phyloP scores from a whole-genome alignment of 2,113 vertebrate genomes.

The Seriola dumerili region DNA sequence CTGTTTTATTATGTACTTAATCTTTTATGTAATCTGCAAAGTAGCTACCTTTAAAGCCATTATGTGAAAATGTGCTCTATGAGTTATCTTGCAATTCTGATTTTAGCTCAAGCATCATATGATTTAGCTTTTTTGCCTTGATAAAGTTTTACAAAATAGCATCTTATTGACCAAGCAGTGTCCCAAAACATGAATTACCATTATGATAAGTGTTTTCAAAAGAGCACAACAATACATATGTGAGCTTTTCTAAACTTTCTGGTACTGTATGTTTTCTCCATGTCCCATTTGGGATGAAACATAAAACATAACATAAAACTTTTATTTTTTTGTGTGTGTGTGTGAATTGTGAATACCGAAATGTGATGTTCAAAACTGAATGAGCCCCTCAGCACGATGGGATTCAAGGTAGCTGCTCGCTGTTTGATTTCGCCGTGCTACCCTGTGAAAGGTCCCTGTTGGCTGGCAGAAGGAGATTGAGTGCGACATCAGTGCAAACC shows the following conservation, averaged over 20 bases:
- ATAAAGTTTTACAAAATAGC: neutral
- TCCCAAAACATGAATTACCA: neutral
- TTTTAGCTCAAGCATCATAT: neutral
- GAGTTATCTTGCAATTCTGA: neutral
- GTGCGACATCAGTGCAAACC: constrained; percentile 64
- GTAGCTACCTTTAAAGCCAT: too few relatives aligned
- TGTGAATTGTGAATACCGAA: constrained; percentile 4
- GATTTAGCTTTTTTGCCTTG: neutral
- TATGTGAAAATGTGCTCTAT: neutral
- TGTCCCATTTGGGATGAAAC: neutral
- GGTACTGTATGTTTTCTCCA: neutral
- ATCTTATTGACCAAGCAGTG: neutral
- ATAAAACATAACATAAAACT: neutral
- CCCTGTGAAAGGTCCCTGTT: constrained; percentile 28
- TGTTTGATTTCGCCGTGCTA: constrained; percentile 42
- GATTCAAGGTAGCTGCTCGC: constrained; percentile 34
- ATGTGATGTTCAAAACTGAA: constrained; percentile 28
- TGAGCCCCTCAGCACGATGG: constrained; percentile 11
- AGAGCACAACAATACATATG: neutral
- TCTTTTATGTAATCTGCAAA: too few relatives aligned
- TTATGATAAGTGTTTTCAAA: neutral
- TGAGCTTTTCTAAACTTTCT: neutral
- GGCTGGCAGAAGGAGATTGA: constrained; percentile 54
- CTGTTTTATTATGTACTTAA: too few relatives aligned
- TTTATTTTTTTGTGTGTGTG: neutral